Evolutionary conservation across 2,797 vertebrate species (phyloP), one percentile per base, ranked within the genome.

Genomic region (Gymnocypris eckloni): DNA sequence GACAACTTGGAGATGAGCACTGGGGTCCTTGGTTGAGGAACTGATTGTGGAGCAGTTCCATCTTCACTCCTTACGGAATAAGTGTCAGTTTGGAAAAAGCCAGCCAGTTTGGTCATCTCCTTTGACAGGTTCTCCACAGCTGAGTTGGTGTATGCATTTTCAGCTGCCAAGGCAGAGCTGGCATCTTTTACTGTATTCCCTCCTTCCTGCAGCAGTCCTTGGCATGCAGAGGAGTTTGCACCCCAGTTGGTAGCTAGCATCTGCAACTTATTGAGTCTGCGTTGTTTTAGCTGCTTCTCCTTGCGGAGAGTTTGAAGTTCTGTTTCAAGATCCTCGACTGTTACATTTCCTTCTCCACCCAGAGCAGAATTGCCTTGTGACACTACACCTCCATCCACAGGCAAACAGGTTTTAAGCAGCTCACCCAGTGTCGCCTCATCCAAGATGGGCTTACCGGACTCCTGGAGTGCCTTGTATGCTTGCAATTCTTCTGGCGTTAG

Each of bases 1-100:
- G 95, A 81, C 86, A 97, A 90, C 8, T 96, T 96, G 79, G 96
- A 97, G 72, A 97, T 92, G 86, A 98, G 94, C 54, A 95, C 91
- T 13, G 91, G 56, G 0, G 88, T 91, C 4, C 54, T 0, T 66
- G 89, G 69, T 54, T 59, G 39, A 56, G 86, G 72, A 56, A 81
- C 67, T 8, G 81, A 61, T 7, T 71, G 28, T 22, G 56, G 33
- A 16, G 81, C 2, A 25, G 87, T 89, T 50, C 2, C 87, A 88
- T 90, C 91, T 84, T 25, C 90, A 89, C 77, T 79, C 5, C 75
- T 67, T 0, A 88, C 71, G 13, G 78, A 79, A 4, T 71, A 8
- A 22, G 78, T 75, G 76, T 89, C 92, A 52, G 87, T 85, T 3
- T 90, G 88, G 50, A 97, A 94, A 85, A 95, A 94, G 33, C 91